These are phyloP conservation scores for Drosophila fuyamai DNA, from an alignment of 1,140 invertebrate genomes.

Conservation along the genomic window DNA sequence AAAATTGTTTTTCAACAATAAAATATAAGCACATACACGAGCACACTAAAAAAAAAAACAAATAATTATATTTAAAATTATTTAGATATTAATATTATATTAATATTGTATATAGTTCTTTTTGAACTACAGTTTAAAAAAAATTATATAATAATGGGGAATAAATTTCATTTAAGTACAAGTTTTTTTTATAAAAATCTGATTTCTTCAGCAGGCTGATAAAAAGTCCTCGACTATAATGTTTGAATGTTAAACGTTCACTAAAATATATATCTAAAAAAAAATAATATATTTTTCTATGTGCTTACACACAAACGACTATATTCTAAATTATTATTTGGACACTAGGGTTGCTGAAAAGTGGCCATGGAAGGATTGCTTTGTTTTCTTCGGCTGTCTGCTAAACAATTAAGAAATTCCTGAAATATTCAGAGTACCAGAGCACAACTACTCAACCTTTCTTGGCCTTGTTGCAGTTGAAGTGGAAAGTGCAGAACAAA, in stretches of 20 bases:
- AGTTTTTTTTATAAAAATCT: too few species aligned
- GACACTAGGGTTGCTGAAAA: constrained; percentile 38
- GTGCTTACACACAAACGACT: constrained; percentile 16
- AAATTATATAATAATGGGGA: too few species aligned
- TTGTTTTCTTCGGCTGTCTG: constrained; percentile 33
- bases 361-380: constrained; percentile 1
- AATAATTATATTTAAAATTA: not conserved
- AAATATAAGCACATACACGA: constrained; percentile 43
- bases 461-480: constrained; percentile 29
- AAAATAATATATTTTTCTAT: not conserved
- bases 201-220: too few species aligned
- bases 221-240: too few species aligned
- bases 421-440: constrained; percentile 61
- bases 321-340: constrained; percentile 72
- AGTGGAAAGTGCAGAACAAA: constrained; percentile 11
- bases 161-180: too few species aligned
- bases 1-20: constrained; percentile 75
- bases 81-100: too few species aligned
- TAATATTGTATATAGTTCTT: too few species aligned
- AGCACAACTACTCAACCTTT: constrained; percentile 35
- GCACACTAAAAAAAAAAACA: not conserved
- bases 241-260: not conserved
- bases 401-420: constrained; percentile 76
- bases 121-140: too few species aligned
- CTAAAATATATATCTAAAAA: not conserved